These are phyloP conservation scores for Scelioninae gen. 2 DNA, from an alignment of 2,888 invertebrate species.

Conservation along the genomic window DNA sequence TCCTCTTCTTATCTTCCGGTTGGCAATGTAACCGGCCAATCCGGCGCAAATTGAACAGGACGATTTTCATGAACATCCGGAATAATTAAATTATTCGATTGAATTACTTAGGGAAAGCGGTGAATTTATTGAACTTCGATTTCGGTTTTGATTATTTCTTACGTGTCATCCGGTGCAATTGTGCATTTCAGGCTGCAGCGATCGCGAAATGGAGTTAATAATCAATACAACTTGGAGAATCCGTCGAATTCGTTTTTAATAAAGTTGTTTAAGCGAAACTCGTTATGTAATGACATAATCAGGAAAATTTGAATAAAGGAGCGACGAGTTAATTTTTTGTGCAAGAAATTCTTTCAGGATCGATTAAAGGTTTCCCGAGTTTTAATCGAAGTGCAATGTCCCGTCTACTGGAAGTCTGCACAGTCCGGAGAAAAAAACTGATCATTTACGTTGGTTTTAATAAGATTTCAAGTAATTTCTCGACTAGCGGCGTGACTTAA, in stretches of 20 bases:
- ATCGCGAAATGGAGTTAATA: too few species aligned
- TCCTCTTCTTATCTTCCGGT: conserved; percentile 37
- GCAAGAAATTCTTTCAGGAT: conserved; percentile 35
- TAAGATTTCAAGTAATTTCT: conserved; percentile 57
- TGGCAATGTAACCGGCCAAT: conserved; percentile 41
- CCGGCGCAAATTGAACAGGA: conserved; percentile 47
- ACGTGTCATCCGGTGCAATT: too few species aligned
- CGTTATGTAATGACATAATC: conserved; percentile 6
- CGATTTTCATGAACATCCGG: conserved; percentile 51
- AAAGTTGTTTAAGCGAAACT: conserved; percentile 16
- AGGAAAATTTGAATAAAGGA: conserved; percentile 35
- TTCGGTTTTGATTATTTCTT: too few species aligned
- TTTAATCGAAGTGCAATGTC: conserved; percentile 55
- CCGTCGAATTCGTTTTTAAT: conserved; percentile 10
- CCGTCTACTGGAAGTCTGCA: conserved; percentile 31
- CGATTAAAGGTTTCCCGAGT: conserved; percentile 46
- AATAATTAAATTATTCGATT: too few species aligned
- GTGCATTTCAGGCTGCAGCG: too few species aligned
- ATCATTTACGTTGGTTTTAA: conserved; percentile 56
- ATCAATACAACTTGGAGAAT: neutral
- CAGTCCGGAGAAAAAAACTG: conserved; percentile 36
- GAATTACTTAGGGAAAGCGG: conserved; percentile 33
- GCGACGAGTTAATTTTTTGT: conserved; percentile 35
- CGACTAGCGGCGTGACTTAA: conserved; percentile 42
- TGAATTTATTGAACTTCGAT: conserved; percentile 20